These are phyloP conservation scores for Priocnemis perturbator DNA, from an alignment of 2,888 invertebrate genomes.

Conservation along the genomic window DNA sequence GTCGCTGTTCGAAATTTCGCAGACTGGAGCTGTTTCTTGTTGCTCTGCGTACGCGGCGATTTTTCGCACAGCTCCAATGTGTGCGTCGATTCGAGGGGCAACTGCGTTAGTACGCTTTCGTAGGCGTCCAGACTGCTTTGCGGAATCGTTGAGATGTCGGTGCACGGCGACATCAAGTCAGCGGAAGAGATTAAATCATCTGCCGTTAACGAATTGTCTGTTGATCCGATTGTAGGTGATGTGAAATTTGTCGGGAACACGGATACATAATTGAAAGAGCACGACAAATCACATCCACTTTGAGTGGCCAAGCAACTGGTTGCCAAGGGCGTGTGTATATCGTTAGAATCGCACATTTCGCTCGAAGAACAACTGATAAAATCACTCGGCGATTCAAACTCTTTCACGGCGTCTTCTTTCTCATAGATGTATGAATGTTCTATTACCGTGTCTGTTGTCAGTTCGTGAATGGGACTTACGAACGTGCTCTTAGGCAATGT, in stretches of 20 bases:
- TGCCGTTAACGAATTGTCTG: neutral
- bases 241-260: neutral
- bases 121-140: neutral
- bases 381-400: constrained; percentile 22
- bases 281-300: constrained; percentile 7
- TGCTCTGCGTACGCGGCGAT: no score
- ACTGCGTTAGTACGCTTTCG: constrained; percentile 6
- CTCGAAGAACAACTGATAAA: constrained; percentile 3
- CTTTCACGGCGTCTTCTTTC: constrained; percentile 36
- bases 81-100: neutral
- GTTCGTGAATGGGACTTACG: constrained; percentile 28
- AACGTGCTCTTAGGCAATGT: constrained; percentile 25
- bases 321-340: constrained; percentile 22
- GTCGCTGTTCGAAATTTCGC: constrained; percentile 9
- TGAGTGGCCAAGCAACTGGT: constrained; percentile 21
- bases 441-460: constrained; percentile 25
- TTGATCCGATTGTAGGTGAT: neutral
- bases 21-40: constrained; percentile 12
- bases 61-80: constrained; percentile 16
- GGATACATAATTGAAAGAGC: constrained; percentile 5
- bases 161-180: neutral
- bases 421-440: constrained; percentile 36
- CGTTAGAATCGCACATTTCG: constrained; percentile 25
- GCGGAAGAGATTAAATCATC: neutral
- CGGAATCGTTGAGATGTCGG: neutral